Base-by-base conservation (phyloP, 1,140 invertebrate species). In the Heliconius eleuchia region DNA sequence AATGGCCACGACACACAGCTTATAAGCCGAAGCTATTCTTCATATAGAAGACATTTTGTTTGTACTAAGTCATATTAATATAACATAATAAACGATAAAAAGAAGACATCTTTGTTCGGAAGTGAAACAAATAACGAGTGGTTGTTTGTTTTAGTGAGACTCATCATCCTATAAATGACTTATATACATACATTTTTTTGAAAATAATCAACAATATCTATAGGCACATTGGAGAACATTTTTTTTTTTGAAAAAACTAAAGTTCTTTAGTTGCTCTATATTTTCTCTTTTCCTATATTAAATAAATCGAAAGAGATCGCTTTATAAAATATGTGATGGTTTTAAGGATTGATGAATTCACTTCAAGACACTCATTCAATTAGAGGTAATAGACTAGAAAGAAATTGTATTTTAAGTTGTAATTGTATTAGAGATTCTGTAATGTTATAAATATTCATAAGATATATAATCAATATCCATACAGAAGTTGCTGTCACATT, bases 71-170 rank as follows among this genome's bases (percentile, higher is more conserved):
- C 80, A 82, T 77, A 71, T 80, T 85, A 83, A 87, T 83, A 83
- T 83, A 85, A 85, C 71, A 86, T 87, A 52, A 82, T 87, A 88
- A 87, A 87, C 80, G 83, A 83, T 70, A 80, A 84, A 85, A 87
- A 85, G 74, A 77, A 71, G 72, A 74, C 71, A 80, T 77, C 80
- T 77, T 82, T 79, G 81, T 37, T 75, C 13, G 81, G 83, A 34
- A 89, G 92, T 94, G 92, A 91, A 91, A 89, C 27, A 79, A 85
- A 87, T 90, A 93, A 93, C 91, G 86, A 92, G 92, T 93, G 91
- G 86, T 50, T 76, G 83, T 81, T 74, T 79, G 76, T 83, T 76
- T 84, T 80, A 79, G 73, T 86, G 84, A 89, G 83, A 89, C 87
- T 89, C 85, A 82, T 89, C 84, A 84, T 88, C 84, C 85, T 88